Conservation (phyloP, 2,888 invertebrate species). For the Ophion slaviceki region DNA sequence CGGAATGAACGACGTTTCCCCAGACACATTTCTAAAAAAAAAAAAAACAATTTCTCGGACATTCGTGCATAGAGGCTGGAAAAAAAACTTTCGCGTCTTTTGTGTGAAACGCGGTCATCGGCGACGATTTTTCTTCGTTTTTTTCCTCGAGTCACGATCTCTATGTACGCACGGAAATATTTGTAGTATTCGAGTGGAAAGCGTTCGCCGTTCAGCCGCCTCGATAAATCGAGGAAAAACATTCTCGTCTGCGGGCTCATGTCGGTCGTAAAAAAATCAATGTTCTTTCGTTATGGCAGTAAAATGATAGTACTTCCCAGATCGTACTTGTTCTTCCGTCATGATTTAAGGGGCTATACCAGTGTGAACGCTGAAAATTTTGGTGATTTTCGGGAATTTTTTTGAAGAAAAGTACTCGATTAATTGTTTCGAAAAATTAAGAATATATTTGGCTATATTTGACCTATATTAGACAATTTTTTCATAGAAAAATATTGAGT, state of each 20-base stretch:
- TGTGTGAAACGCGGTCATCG: neutral
- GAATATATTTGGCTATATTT: too few relatives aligned
- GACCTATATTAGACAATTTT: too few relatives aligned
- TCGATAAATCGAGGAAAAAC: slow-evolving; percentile 10
- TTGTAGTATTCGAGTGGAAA: slow-evolving; percentile 3
- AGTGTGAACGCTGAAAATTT: too few relatives aligned
- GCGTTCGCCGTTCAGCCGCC: slow-evolving; percentile 16
- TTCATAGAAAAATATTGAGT: too few relatives aligned
- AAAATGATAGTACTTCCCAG: neutral
- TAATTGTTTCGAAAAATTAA: too few relatives aligned
- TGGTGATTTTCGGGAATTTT: too few relatives aligned
- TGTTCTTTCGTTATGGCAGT: neutral
- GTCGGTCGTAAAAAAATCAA: neutral
- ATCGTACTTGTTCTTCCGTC: neutral
- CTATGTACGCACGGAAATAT: neutral
- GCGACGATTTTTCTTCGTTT: neutral
- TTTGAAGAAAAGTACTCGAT: too few relatives aligned
- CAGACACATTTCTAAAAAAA: slow-evolving; percentile 3
- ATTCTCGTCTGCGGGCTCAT: neutral
- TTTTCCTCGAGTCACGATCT: neutral
- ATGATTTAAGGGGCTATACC: too few relatives aligned
- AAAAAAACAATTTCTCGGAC: neutral
- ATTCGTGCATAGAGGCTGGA: neutral
- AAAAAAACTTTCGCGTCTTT: neutral
- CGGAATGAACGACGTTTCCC: slow-evolving; percentile 44